Base-by-base conservation (phyloP, 2,888 invertebrate species). In the Dryobotodes eremita region DNA sequence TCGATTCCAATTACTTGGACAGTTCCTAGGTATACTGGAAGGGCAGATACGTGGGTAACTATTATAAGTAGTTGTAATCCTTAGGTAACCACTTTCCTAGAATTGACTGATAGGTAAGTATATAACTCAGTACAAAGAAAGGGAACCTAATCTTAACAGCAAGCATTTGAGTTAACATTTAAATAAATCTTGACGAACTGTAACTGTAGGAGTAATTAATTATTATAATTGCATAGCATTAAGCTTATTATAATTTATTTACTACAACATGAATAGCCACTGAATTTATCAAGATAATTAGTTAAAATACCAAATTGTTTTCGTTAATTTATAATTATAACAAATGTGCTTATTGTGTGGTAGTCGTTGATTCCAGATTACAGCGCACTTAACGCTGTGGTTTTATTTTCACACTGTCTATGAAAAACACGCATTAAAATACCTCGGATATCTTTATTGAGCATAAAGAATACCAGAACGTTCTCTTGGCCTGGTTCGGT, bases 341-440 rank as follows among this genome's bases (percentile, higher is more conserved):
- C 78, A 79, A 81, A 75, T 73, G 75, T 82, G 66, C 71, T 79
- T 75, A 88, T 87, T 88, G 86, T 88, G 75, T 75, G 64, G 77
- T 68, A 73, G 79, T 65, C 79, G 80, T 78, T 81, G 81, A 83
- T 87, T 82, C 55, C 75, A 86, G 81, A 80, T 89, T 86, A 80
- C 79, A 74, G 78, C 80, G 62, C 59, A 78, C 74, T 66, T 75
- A 74, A 80, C 61, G 50, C 71, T 46, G 59, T 70, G 88, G 62
- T 83, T 88, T 80, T 82, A 75, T 86, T 81, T 88, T 84, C 88
- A 89, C 89, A 86, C 81, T 86, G 80, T 79, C 83, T 82, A 77
- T 79, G 65, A 87, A 87, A 83, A 80, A 87, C 78, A 81, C 81
- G 79, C 89, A 89, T 89, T 89, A 86, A 88, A 90, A 89, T 88